A percentile compares a stretch with the other conserved stretches of the same genome.
These are phyloP conservation scores for Eupeodes corollae DNA, from an alignment of 1,140 invertebrate genomes.

Conservation along the genomic window DNA sequence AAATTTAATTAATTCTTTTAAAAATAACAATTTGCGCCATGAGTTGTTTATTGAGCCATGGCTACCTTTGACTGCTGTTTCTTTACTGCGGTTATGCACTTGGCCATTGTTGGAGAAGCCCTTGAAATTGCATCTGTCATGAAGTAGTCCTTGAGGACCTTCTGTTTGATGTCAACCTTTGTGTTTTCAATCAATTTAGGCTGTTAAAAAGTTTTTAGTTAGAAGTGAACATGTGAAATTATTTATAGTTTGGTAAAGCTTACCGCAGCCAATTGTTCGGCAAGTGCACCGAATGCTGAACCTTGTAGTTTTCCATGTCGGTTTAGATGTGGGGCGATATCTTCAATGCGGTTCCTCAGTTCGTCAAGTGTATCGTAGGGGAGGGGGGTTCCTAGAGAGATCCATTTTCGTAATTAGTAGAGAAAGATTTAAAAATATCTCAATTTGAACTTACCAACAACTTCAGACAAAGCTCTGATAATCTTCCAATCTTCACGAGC, in stretches of 20 bases:
- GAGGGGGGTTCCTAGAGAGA: conserved; percentile 42
- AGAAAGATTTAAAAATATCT: too few species aligned
- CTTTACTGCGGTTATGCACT: conserved; percentile 83
- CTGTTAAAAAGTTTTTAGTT: conserved; percentile 20
- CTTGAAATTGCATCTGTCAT: conserved; percentile 95
- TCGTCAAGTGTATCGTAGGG: conserved; percentile 85
- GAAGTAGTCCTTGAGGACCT: conserved; percentile 86
- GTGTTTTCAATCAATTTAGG: conserved; percentile 40
- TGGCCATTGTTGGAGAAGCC: conserved; percentile 97
- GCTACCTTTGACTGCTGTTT: conserved; percentile 39
- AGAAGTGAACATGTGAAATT: not conserved
- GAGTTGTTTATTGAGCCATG: too few species aligned
- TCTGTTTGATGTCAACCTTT: conserved; percentile 63
- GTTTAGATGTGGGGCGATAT: conserved; percentile 81
- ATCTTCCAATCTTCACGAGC: conserved; percentile 99
- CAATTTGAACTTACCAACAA: conserved; percentile 57
- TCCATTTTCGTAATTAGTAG: too few species aligned
- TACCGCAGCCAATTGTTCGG: conserved; percentile 54
- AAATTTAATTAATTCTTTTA: too few species aligned
- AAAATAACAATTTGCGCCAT: too few species aligned
- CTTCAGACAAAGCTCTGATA: conserved; percentile 60
- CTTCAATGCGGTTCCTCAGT: conserved; percentile 66
- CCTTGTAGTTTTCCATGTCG: conserved; percentile 74
- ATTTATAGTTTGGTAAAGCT: conserved; percentile 9
- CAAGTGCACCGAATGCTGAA: conserved; percentile 73